Conservation (phyloP, 23 tunicate species). For the Clavelina lepadiformis region DNA sequence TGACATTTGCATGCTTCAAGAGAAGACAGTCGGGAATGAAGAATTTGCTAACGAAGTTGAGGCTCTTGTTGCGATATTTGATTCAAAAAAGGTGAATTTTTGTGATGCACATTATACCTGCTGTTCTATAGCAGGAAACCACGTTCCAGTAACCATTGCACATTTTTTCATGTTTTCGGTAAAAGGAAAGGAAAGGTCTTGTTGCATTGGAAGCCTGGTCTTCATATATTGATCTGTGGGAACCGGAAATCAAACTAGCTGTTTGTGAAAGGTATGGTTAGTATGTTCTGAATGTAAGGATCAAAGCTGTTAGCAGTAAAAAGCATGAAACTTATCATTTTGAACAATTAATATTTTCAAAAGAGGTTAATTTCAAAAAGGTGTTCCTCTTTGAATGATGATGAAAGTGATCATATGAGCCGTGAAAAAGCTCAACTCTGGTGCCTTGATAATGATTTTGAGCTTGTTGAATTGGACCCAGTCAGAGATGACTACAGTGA, state of each 20-base stretch:
- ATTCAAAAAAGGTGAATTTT: slow-evolving; percentile 25
- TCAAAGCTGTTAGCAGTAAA: no score
- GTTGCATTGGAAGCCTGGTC: slow-evolving; percentile 36
- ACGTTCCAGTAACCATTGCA: neutral
- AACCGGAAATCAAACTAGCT: slow-evolving; percentile 56
- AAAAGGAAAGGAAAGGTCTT: slow-evolving; percentile 12
- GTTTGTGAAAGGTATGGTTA: slow-evolving; percentile 67
- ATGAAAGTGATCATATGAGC: slow-evolving; percentile 19
- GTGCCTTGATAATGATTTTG: slow-evolving; percentile 63
- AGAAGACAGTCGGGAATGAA: slow-evolving; percentile 36
- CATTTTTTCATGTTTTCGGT: neutral
- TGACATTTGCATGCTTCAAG: slow-evolving; percentile 16
- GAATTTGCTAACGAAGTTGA: slow-evolving; percentile 40
- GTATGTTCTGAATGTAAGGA: no score
- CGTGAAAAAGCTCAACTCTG: slow-evolving; percentile 38
- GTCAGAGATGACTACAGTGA: slow-evolving; percentile 54
- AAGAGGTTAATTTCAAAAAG: no score
- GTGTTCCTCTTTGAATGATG: slow-evolving; percentile 32
- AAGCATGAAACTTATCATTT: no score
- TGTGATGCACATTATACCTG: neutral
- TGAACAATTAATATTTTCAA: no score
- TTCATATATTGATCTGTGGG: slow-evolving; percentile 51
- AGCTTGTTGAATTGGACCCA: slow-evolving; percentile 66
- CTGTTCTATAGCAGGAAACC: neutral
- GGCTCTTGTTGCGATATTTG: slow-evolving; percentile 47